phyloP scores from a whole-genome alignment of 2,797 vertebrate genomes.

The Meda fulgida region DNA sequence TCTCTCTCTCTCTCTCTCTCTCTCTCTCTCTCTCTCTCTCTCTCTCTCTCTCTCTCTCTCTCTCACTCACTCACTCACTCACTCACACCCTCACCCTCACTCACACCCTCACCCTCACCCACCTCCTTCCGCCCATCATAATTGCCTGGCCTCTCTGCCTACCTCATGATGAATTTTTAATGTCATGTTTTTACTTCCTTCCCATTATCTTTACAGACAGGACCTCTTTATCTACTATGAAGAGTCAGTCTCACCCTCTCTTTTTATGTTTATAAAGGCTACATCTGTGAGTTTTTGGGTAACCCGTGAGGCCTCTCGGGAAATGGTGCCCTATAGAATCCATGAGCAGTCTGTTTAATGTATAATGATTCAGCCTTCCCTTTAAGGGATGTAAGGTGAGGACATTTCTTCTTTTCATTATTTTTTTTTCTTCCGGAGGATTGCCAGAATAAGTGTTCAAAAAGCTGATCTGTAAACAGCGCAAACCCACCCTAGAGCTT shows the following conservation, averaged over 20 bases:
- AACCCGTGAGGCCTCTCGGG: neutral
- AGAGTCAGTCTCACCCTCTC: neutral
- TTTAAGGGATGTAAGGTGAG: slow-evolving; percentile 1
- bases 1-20: no score
- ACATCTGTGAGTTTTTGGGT: neutral
- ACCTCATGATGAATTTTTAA: slow-evolving; percentile 62
- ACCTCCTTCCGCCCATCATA: slow-evolving; percentile 39
- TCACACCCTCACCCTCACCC: neutral
- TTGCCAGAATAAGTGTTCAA: neutral
- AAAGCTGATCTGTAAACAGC: neutral
- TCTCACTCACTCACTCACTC: neutral
- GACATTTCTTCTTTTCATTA: neutral
- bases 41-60: neutral
- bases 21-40: neutral
- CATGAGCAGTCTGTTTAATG: neutral
- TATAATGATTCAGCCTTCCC: neutral
- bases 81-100: neutral
- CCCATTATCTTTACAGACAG: slow-evolving; percentile 49
- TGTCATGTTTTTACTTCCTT: slow-evolving; percentile 55
- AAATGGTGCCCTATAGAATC: slow-evolving; percentile 6
- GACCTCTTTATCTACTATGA: slow-evolving; percentile 17
- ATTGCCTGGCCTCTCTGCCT: slow-evolving; percentile 46
- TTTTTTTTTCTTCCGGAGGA: neutral
- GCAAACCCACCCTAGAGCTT: slow-evolving; percentile 24
- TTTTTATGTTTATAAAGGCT: neutral